Conservation (phyloP, 2,113 vertebrate species). For the Rhabdornis inornatus region DNA sequence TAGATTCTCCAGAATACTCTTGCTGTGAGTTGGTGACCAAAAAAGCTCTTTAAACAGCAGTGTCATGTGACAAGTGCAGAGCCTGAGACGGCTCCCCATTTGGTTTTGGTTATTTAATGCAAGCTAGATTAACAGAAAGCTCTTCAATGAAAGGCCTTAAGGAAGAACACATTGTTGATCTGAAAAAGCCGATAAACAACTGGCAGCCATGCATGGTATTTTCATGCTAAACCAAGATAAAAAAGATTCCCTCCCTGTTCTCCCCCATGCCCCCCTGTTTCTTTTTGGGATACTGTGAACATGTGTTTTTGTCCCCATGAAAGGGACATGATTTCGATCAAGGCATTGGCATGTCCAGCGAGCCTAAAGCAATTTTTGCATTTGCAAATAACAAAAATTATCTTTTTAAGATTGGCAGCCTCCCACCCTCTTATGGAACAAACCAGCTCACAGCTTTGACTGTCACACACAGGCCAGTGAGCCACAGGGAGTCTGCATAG, state of each 20-base stretch:
- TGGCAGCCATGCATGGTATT: constrained; percentile 39
- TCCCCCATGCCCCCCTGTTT: neutral
- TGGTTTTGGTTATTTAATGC: constrained; percentile 53
- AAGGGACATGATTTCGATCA: constrained; percentile 52
- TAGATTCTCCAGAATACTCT: neutral
- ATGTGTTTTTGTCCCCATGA: constrained; percentile 45
- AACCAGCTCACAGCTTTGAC: neutral
- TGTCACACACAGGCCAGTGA: neutral
- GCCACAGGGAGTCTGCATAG: neutral
- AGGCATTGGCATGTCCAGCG: constrained; percentile 31
- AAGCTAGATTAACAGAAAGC: constrained; percentile 34
- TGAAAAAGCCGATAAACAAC: constrained; percentile 59
- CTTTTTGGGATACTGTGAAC: constrained; percentile 28
- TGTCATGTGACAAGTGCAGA: neutral
- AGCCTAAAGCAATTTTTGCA: constrained; percentile 23
- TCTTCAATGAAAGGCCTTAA: constrained; percentile 36
- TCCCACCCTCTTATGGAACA: neutral
- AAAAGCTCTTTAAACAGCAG: constrained; percentile 32
- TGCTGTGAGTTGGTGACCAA: constrained; percentile 32
- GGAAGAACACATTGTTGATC: constrained; percentile 63
- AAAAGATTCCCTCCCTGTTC: constrained; percentile 21
- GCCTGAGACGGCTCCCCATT: constrained; percentile 31
- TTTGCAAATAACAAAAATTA: constrained; percentile 34
- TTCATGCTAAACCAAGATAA: constrained; percentile 43
- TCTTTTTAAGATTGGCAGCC: constrained; percentile 13